Base-by-base conservation (phyloP, 2,888 invertebrate genomes). In the Andrena dorsata region DNA sequence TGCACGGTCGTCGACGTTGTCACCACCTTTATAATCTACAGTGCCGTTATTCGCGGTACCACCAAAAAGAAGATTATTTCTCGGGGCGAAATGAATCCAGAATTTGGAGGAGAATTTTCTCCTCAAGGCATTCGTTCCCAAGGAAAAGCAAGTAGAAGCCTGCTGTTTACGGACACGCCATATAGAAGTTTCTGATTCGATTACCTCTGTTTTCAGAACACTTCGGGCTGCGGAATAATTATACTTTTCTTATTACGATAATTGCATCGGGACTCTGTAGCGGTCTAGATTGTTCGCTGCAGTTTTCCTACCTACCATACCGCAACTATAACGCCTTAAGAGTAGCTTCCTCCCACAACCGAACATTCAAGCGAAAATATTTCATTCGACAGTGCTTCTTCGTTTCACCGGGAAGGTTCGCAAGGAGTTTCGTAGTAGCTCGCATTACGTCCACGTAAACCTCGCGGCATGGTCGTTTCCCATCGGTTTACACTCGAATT, bases 401-500 rank as follows among this genome's bases (percentile, higher is more conserved):
- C 7, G 13, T 60, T 30, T 7, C n/a, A 0, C 6, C 20, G 3
- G 8, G 32, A 51, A 23, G 23, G 35, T 26, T 64, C 35, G 13
- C 8, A 10, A 16, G 4, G 30, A 28, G 28, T 41, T 2, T 35
- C 5, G 10, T 26, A 26, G 8, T 10, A 28, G 28, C 28, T 7
- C 10, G n/a, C 1, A 3, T 10, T 23, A n/a, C 23, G 56, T 16
- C 1, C n/a, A 20, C 68, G 35, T 30, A 3, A 63, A 56, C 71
- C 35, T 28, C 69, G 61, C 65, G 82, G 76, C 69, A 41, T 64
- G 61, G 73, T 51, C 77, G 81, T 84, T 77, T 86, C 74, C 61
- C 70, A 53, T 74, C 60, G 70, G 76, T 80, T 80, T 60, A 58
- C 69, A 73, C 70, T 72, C 68, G 76, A 87, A 87, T 87, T 83